Evolutionary conservation across 53 echinoderm and acorn worm genomes (phyloP).

Genomic region (Holothuria leucospilota): DNA sequence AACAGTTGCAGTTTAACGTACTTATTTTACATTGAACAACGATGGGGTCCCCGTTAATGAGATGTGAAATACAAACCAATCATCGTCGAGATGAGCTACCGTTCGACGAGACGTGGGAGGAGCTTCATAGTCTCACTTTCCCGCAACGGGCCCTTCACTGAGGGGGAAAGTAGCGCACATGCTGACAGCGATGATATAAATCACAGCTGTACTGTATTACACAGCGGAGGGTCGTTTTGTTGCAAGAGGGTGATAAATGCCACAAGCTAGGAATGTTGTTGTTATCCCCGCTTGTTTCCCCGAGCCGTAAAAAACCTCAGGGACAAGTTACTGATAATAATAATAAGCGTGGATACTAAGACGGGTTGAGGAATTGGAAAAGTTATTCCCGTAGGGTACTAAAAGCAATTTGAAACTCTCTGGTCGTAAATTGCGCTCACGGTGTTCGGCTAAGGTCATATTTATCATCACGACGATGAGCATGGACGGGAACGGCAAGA

Average conservation of each 20-base stretch:
- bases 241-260: slow-evolving; percentile 42
- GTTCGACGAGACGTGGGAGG: slow-evolving; percentile 7
- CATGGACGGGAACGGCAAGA: too few relatives aligned
- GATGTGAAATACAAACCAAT: slow-evolving; percentile 18
- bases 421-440: slow-evolving; percentile 45
- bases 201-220: slow-evolving; percentile 49
- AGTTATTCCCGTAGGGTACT: slow-evolving; percentile 48
- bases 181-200: slow-evolving; percentile 50
- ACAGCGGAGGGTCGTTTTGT: slow-evolving; percentile 53
- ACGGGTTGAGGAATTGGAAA: slow-evolving; percentile 49
- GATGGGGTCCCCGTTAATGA: slow-evolving; percentile 13
- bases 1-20: not conserved
- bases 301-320: slow-evolving; percentile 50
- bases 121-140: not conserved
- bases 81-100: not conserved
- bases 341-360: slow-evolving; percentile 41
- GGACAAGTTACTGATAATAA: slow-evolving; percentile 42
- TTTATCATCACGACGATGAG: slow-evolving; percentile 2
- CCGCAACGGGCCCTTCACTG: slow-evolving; percentile 31
- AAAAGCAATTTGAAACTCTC: slow-evolving; percentile 47
- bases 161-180: slow-evolving; percentile 22
- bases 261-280: slow-evolving; percentile 54
- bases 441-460: slow-evolving; percentile 45
- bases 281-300: slow-evolving; percentile 40
- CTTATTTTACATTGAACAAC: not conserved